Base-by-base conservation (phyloP, 2,797 vertebrate species). In the Sebastes itinus region DNA sequence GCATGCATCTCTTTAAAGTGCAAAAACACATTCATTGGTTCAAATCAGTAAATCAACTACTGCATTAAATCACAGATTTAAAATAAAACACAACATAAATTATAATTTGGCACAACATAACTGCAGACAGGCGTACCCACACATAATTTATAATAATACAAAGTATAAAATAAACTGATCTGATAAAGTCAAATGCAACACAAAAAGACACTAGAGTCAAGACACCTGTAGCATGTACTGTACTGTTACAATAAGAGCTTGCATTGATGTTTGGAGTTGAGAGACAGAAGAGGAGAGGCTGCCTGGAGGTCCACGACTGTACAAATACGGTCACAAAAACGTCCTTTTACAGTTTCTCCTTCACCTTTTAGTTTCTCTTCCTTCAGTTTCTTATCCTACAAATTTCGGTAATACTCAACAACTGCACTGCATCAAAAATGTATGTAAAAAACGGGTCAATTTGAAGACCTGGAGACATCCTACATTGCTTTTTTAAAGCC, bases 1-100 rank as follows among this genome's bases (percentile, higher is more conserved):
- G 80, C 89, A 93, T 91, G 90, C 90, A 88, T 85, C 25, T 78
- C 42, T 84, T 80, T 89, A 90, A 89, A 93, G 90, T 94, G 92
- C 94, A 84, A 87, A 87, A 83, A 74, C 49, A 86, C 72, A 86
- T 85, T 83, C 75, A 86, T 84, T 84, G 76, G 73, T 82, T 86
- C 60, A 83, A 76, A 84, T 68, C 25, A 67, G 22, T 70, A 80
- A 93, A 89, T 87, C 52, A 82, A 42, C 61, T 27, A 74, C n/a
- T 75, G 61, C 66, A 71, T 76, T 42, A 77, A 85, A 80, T 90
- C 22, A 76, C 11, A 8, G 11, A 69, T 69, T 80, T 28, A 33
- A 68, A 67, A 84, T 71, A 62, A 69, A 82, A 68, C 49, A 69
- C 25, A 69, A 54, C 72, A 72, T 60, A 67, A 74, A 70, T 82